Conservation (phyloP, 2,888 invertebrate species). For the Agriotes lineatus region DNA sequence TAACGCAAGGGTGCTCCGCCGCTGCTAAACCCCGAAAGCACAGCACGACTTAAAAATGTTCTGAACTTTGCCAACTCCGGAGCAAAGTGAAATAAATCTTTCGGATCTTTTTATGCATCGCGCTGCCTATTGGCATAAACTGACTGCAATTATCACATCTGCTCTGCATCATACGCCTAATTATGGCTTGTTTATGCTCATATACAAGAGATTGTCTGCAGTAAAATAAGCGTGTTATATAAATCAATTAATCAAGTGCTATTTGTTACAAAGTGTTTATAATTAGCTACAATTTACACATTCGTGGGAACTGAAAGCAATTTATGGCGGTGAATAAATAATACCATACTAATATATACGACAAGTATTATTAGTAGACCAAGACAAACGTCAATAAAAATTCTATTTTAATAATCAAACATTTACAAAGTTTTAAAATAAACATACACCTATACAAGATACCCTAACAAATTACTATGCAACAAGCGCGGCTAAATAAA, state of each 20-base stretch:
- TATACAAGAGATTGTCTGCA: not conserved
- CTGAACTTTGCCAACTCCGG: slow-evolving; percentile 27
- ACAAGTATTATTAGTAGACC: too few relatives aligned
- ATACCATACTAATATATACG: too few relatives aligned
- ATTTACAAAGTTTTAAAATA: too few relatives aligned
- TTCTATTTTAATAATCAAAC: too few relatives aligned
- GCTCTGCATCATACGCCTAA: slow-evolving; percentile 23
- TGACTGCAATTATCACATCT: slow-evolving; percentile 25
- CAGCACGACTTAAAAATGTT: slow-evolving; percentile 32
- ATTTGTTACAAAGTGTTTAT: too few relatives aligned
- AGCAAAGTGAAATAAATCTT: slow-evolving; percentile 35
- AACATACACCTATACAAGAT: too few relatives aligned
- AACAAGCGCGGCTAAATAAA: too few relatives aligned
- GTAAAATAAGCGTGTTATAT: not conserved
- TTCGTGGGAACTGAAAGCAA: not conserved
- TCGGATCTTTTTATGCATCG: slow-evolving; percentile 15
- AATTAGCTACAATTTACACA: not conserved
- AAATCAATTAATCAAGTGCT: not conserved
- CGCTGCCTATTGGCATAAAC: slow-evolving; percentile 21
- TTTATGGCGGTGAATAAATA: too few relatives aligned
- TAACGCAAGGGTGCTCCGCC: slow-evolving; percentile 45
- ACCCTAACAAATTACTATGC: too few relatives aligned
- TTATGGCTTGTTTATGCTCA: slow-evolving; percentile 23
- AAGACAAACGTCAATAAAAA: too few relatives aligned
- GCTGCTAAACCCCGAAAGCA: slow-evolving; percentile 52